Base-by-base conservation (phyloP, 2,888 invertebrate species). In the Lissonota sp. region DNA sequence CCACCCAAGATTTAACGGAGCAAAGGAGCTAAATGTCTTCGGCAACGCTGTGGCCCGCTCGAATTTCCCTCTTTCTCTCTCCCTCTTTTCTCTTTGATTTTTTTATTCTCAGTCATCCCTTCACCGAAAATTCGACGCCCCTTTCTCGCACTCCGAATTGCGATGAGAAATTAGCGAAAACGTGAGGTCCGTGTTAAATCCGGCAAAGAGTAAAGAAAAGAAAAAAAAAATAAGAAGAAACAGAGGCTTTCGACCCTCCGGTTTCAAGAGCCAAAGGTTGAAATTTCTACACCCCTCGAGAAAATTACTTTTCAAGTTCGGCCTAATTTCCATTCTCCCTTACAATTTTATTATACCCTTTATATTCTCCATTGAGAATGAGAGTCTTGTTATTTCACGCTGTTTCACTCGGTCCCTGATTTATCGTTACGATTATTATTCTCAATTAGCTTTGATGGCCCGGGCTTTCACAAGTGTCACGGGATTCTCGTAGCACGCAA, bases 21-120 rank as follows among this genome's bases (percentile, higher is more conserved):
- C 84, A 87, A 81, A 83, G 26, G 85, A 84, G 74, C 86, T 85
- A 84, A 88, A 88, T 86, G 88, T 87, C 88, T 86, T 86, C 80
- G 80, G 83, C 84, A 84, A 85, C 70, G 82, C 58, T 58, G 40
- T 44, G 51, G 46, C 46, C 46, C 12, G 40, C 57, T 69, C 40
- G 64, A 51, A 58, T 72, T 64, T 69, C 63, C 39, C 66, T 60
- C 55, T 60, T 42, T 49, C 42, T 58, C 57, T 40, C 42, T 44
- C 7, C 12, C 55, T 67, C 69, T 63, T 14, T 53, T 26, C 55
- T 55, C 53, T 39, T 67, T 42, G 37, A 42, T 8, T 67, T 14
- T 10, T 39, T 39, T 67, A 26, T 14, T 39, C 46, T 42, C 53
- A 55, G 42, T 51, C 42, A 77, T n/a, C 70, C 64, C 66, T 67